phyloP scores from a whole-genome alignment of 2,888 invertebrate species.

The Beris chalybata region DNA sequence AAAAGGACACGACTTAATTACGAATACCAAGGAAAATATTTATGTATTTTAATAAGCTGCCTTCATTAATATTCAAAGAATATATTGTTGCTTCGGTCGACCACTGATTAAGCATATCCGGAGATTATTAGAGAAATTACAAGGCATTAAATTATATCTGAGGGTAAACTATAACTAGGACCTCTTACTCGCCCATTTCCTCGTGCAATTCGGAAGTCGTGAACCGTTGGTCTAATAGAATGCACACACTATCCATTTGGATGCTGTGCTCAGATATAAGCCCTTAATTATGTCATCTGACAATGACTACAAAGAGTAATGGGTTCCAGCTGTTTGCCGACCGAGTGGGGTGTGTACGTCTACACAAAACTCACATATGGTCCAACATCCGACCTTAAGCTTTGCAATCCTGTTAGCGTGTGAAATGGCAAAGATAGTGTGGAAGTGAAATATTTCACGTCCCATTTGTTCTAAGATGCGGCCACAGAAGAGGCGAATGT shows the following conservation, averaged over 20 bases:
- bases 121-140: constrained; percentile 30
- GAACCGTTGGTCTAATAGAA: neutral
- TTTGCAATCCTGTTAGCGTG: constrained; percentile 23
- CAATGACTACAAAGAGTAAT: constrained; percentile 29
- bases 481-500: too few relatives aligned
- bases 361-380: too few relatives aligned
- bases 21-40: constrained; percentile 17
- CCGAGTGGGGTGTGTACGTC: neutral
- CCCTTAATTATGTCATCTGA: constrained; percentile 32
- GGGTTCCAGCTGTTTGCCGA: constrained; percentile 22
- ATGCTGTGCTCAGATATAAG: constrained; percentile 17
- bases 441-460: constrained; percentile 6
- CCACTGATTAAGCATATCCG: constrained; percentile 23
- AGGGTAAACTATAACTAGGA: neutral
- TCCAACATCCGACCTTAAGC: constrained; percentile 9
- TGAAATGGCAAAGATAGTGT: constrained; percentile 23
- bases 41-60: neutral
- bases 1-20: constrained; percentile 23
- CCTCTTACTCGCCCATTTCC: constrained; percentile 9
- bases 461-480: too few relatives aligned
- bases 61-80: constrained; percentile 1
- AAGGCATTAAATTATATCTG: constrained; percentile 23
- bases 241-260: constrained; percentile 18
- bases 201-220: constrained; percentile 1
- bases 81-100: constrained; percentile 13